These are phyloP conservation scores for Globia sparganii DNA, from an alignment of 2,888 invertebrate genomes.

Conservation along the genomic window DNA sequence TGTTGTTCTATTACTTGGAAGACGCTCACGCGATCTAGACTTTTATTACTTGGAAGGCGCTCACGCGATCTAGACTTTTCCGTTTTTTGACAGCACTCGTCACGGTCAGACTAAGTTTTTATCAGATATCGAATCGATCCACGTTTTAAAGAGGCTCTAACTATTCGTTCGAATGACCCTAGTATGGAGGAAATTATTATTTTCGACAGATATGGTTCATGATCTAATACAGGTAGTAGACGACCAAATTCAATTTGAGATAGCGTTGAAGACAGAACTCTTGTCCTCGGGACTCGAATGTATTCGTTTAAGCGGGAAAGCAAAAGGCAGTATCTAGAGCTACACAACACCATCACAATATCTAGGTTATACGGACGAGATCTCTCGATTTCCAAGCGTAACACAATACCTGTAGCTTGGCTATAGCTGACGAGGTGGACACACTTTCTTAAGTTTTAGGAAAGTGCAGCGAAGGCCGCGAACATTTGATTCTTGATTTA, in stretches of 20 bases:
- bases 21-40: conserved; percentile 9
- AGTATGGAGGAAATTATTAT: not conserved
- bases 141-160: conserved; percentile 1
- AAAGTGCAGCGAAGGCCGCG: conserved; percentile 33
- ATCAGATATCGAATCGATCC: not conserved
- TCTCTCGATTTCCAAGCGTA: conserved; percentile 34
- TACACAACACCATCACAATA: not conserved
- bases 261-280: not conserved
- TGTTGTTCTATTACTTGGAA: conserved; percentile 16
- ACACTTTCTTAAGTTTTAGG: conserved; percentile 54
- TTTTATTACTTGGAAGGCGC: not conserved
- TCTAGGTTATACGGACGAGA: conserved; percentile 11
- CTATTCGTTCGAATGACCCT: not conserved
- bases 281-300: not conserved
- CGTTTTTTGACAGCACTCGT: not conserved
- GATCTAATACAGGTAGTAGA: not conserved
- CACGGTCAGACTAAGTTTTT: conserved; percentile 3
- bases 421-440: conserved; percentile 22
- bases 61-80: conserved; percentile 8
- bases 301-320: not conserved
- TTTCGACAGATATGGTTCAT: not conserved
- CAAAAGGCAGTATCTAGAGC: conserved; percentile 3
- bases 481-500: conserved; percentile 12
- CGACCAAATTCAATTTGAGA: not conserved
- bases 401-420: conserved; percentile 35